Percentiles rank a stretch among this genome's conserved stretches.
Evolutionary conservation across 2,797 vertebrate genomes (phyloP).

Genomic region (Malacoctenus gilli): DNA sequence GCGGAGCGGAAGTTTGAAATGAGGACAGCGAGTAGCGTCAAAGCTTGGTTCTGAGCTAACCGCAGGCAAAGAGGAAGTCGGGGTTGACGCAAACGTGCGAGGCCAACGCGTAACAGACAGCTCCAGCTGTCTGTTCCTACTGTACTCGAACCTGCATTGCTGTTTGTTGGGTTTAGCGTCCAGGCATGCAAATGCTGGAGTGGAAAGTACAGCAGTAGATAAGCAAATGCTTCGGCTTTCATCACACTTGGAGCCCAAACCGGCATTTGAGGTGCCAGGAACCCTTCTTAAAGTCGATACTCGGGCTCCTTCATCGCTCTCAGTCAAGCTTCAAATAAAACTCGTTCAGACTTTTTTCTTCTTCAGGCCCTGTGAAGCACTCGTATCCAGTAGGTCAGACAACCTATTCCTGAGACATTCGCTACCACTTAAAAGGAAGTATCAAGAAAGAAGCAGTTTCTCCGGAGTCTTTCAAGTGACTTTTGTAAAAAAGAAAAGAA

Average conservation of each 20-base stretch:
- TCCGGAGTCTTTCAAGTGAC: too few relatives aligned
- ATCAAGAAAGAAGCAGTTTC: too few relatives aligned
- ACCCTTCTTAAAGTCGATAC: slow-evolving; percentile 9
- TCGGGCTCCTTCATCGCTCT: too few relatives aligned
- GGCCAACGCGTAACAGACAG: background rate
- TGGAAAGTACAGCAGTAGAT: slow-evolving; percentile 70
- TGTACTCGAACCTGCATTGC: slow-evolving; percentile 28
- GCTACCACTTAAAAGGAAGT: too few relatives aligned
- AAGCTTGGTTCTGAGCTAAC: slow-evolving; percentile 52
- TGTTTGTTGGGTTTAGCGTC: slow-evolving; percentile 45
- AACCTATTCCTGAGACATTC: too few relatives aligned
- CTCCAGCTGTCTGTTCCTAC: slow-evolving; percentile 23
- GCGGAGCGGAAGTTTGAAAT: slow-evolving; percentile 11
- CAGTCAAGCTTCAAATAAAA: too few relatives aligned
- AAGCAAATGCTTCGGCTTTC: slow-evolving; percentile 71
- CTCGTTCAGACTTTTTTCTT: too few relatives aligned
- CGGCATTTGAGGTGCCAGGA: slow-evolving; percentile 6
- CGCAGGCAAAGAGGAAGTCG: slow-evolving; percentile 81
- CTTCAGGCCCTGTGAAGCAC: too few relatives aligned
- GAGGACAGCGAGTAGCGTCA: slow-evolving; percentile 52
- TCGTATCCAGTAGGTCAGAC: too few relatives aligned
- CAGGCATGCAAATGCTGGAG: slow-evolving; percentile 76
- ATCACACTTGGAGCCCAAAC: background rate
- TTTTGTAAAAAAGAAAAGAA: too few relatives aligned
- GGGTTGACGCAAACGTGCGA: slow-evolving; percentile 67